Evolutionary conservation across 2,113 vertebrate genomes (phyloP).

Genomic region (Diphyllodes magnificus): DNA sequence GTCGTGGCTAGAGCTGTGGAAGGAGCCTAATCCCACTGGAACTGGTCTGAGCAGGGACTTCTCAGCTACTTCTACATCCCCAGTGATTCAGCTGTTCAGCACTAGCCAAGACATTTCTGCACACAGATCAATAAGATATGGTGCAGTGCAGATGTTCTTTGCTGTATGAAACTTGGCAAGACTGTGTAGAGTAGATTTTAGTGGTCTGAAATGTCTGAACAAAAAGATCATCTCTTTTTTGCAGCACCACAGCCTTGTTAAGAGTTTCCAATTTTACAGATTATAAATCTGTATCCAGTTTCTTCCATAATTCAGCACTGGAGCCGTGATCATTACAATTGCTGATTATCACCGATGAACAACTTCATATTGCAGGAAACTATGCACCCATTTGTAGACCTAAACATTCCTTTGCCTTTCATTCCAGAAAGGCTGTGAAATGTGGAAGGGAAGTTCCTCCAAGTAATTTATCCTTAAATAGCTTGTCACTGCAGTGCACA

Average conservation of each 20-base stretch:
- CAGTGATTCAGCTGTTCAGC: neutral
- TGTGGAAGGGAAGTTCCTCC: neutral
- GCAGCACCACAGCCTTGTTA: neutral
- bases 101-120: neutral
- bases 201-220: neutral
- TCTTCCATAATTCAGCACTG: neutral
- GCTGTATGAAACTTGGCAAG: neutral
- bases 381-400: neutral
- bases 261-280: neutral
- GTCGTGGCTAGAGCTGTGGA: neutral
- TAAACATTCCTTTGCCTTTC: neutral
- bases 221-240: neutral
- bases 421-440: neutral
- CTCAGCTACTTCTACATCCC: neutral
- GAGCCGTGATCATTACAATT: neutral
- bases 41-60: neutral
- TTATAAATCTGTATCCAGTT: neutral
- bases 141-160: neutral
- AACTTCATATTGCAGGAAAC: neutral
- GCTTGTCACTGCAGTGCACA: neutral
- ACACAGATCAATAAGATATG: neutral
- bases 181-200: neutral
- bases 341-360: neutral
- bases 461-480: neutral
- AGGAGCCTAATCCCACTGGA: neutral